Evolutionary conservation across 2,797 vertebrate species (phyloP).

Genomic region (Darevskia mixta): DNA sequence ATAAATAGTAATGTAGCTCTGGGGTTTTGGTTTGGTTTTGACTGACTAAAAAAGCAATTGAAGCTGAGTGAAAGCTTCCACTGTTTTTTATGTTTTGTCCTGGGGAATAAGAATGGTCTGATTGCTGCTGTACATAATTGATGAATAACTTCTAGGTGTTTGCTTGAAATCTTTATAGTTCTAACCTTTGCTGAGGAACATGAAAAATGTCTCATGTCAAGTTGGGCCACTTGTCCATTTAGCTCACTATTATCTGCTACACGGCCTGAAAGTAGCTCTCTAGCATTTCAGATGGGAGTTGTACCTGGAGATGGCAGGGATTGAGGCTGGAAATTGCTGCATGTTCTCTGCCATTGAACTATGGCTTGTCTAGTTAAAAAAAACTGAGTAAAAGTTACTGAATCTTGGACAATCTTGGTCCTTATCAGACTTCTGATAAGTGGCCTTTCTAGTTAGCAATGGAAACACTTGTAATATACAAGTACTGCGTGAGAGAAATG

Average conservation of each 20-base stretch:
- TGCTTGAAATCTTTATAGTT: not conserved
- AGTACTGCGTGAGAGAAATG: not conserved
- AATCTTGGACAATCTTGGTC: not conserved
- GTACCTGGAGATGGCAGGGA: not conserved
- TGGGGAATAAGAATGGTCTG: too few species aligned
- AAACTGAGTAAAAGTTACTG: too few species aligned
- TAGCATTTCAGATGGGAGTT: not conserved
- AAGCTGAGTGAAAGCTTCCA: not conserved
- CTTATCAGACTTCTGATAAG: conserved; percentile 3
- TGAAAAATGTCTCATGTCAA: not conserved
- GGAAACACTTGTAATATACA: not conserved
- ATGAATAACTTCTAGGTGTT: not conserved
- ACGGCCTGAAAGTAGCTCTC: not conserved
- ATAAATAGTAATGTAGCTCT: too few species aligned
- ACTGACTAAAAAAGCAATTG: not conserved
- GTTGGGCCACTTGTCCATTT: too few species aligned
- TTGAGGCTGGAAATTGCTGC: not conserved
- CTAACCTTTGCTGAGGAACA: not conserved
- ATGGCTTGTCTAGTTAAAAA: not conserved
- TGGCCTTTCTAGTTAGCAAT: not conserved
- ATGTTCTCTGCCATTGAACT: not conserved
- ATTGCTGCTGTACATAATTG: not conserved
- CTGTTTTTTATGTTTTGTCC: not conserved
- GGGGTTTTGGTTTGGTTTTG: not conserved
- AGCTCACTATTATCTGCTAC: not conserved